Percentiles rank a stretch among this genome's conserved stretches.
Evolutionary conservation across 2,797 vertebrate species (phyloP).

Genomic region (Carduelis carduelis): DNA sequence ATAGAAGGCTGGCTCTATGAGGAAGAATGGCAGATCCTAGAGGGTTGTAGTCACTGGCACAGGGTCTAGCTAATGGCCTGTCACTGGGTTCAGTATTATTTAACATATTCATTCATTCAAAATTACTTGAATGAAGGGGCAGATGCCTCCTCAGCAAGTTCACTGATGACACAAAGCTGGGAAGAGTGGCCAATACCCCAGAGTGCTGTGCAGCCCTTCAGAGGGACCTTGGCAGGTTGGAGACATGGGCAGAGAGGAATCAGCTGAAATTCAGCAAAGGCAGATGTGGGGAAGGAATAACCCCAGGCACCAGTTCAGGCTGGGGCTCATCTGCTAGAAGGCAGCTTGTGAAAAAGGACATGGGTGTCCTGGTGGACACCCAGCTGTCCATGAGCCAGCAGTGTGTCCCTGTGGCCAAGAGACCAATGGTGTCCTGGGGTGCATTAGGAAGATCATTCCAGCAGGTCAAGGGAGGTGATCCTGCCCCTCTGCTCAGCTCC

Average conservation of each 20-base stretch:
- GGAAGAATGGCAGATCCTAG: not conserved
- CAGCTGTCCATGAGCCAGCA: not conserved
- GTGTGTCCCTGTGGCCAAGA: not conserved
- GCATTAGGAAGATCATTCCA: not conserved
- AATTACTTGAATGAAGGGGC: not conserved
- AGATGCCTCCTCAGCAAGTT: not conserved
- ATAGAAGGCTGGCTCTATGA: not conserved
- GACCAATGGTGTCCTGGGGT: not conserved
- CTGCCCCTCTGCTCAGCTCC: not conserved
- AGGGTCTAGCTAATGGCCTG: not conserved
- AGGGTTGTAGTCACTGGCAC: not conserved
- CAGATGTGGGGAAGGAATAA: not conserved
- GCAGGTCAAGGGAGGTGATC: not conserved
- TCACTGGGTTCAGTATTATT: not conserved
- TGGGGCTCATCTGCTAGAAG: not conserved
- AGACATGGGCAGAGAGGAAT: not conserved
- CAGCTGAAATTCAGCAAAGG: not conserved
- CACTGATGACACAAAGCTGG: not conserved
- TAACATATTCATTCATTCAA: not conserved
- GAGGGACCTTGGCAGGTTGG: not conserved
- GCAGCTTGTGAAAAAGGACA: not conserved
- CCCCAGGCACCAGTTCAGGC: not conserved
- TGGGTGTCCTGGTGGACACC: not conserved
- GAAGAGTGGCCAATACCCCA: fast-evolving
- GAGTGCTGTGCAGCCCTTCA: not conserved